Conservation (phyloP, 2,888 invertebrate genomes). For the Eristalis pertinax region DNA sequence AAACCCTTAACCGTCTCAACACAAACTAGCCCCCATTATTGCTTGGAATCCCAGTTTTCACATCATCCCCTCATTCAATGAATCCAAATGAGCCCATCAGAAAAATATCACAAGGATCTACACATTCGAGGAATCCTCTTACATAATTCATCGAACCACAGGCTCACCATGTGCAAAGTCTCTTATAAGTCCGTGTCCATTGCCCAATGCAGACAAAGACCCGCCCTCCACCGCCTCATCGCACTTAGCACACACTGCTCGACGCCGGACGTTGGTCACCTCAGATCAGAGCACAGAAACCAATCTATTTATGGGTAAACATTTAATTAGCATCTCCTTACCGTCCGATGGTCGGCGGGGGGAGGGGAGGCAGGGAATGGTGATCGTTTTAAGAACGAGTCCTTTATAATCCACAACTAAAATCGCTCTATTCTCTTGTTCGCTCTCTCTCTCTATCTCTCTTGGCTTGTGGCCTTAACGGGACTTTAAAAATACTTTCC, state of each 20-base stretch:
- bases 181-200: not conserved
- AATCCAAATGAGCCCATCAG: not conserved
- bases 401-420: not conserved
- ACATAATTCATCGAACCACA: conserved; percentile 3
- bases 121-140: not conserved
- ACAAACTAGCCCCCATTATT: not conserved
- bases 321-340: conserved; percentile 47
- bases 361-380: no score
- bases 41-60: not conserved
- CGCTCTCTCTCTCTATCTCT: conserved; percentile 15
- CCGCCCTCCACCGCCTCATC: not conserved
- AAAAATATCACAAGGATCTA: not conserved
- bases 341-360: not conserved
- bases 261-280: not conserved
- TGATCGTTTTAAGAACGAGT: not conserved
- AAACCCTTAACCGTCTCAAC: not conserved
- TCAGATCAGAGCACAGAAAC: conserved; percentile 9
- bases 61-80: not conserved
- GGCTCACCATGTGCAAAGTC: not conserved
- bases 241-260: not conserved
- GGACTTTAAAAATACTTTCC: conserved; percentile 1
- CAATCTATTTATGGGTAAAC: conserved; percentile 39
- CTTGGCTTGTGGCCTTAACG: conserved; percentile 15
- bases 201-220: not conserved
- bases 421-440: conserved; percentile 12